Conservation (phyloP, 2,113 vertebrate genomes). For the Mohoua ochrocephala region DNA sequence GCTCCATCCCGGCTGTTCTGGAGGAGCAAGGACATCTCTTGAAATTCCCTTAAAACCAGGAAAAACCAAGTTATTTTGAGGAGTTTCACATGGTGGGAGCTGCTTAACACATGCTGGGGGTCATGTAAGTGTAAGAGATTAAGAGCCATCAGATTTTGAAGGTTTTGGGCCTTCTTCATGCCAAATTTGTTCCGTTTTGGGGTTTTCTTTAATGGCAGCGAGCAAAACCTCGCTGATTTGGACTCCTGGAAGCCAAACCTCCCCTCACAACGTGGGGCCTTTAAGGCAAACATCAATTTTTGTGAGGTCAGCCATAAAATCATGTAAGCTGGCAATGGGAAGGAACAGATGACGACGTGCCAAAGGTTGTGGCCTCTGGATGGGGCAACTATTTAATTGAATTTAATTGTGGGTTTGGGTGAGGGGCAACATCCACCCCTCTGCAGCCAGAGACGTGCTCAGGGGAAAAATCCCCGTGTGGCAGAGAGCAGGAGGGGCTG, state of each 20-base stretch:
- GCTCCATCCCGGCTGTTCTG: background rate
- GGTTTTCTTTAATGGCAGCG: rapidly evolving
- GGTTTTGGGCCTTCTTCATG: background rate
- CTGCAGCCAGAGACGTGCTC: background rate
- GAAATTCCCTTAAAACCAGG: background rate
- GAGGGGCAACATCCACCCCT: background rate
- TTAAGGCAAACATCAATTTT: constrained; percentile 45
- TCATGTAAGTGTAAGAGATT: background rate
- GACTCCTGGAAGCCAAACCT: background rate
- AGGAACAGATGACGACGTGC: background rate
- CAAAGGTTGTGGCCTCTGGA: background rate
- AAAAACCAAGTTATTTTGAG: background rate
- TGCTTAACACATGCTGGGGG: background rate
- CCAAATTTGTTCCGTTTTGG: background rate
- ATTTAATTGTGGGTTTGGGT: background rate
- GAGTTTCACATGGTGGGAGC: background rate
- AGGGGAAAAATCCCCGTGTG: background rate
- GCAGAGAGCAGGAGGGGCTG: background rate
- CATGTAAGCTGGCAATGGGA: background rate
- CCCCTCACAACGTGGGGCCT: background rate
- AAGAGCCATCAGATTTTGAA: background rate
- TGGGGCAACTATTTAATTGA: background rate
- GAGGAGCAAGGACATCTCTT: background rate
- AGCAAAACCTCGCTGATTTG: background rate
- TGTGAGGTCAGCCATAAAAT: constrained; percentile 2